Evolutionary conservation across 2,113 vertebrate genomes (phyloP), one percentile per base, ranked within the genome.

Genomic region (Platichthys flesus): DNA sequence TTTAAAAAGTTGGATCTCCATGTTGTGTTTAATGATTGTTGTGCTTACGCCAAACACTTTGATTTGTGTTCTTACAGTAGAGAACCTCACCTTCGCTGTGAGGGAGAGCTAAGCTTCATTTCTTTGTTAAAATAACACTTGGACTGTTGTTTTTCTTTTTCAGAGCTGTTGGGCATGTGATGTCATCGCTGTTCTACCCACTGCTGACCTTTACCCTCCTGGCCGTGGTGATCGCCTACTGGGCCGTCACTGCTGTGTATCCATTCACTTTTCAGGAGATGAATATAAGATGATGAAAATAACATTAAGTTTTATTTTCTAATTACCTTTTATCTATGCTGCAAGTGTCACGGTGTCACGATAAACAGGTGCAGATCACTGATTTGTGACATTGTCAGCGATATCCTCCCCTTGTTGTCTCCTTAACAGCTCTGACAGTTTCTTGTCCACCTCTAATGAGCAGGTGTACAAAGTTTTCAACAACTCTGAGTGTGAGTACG

Each of bases 191-290:
- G 82, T 91, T 97, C 5, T 99, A 96, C 91, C 98, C 97, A 0
- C 79, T 99, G 72, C 92, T 96, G 91, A 99, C 97, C 5, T 99
- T 98, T 91, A 83, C 93, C 82, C 92, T 99, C 54, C 78, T 99
- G 60, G 94, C 96, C 2, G 91, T 99, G 73, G 96, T 97, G 74
- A 97, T 99, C 0, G 95, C 97, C 1, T 98, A 98, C 90, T 99
- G 98, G 97, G 96, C 95, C 60, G 93, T 96, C 89, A 99, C 97
- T 0, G 96, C 97, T 0, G 96, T 99, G 98, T 99, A 99, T 99
- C 97, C 95, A 92, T 81, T 65, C 26, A 54, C 15, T 31, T 61
- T 37, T 74, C 15, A 26, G 13, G 15, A 61, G n/a, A 9, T 47
- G n/a, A 51, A 42, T 3, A 24, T 51, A 56, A 57, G 7, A 26